Evolutionary conservation across 1,140 invertebrate species (phyloP).

Genomic region (Drosophila insularis): DNA sequence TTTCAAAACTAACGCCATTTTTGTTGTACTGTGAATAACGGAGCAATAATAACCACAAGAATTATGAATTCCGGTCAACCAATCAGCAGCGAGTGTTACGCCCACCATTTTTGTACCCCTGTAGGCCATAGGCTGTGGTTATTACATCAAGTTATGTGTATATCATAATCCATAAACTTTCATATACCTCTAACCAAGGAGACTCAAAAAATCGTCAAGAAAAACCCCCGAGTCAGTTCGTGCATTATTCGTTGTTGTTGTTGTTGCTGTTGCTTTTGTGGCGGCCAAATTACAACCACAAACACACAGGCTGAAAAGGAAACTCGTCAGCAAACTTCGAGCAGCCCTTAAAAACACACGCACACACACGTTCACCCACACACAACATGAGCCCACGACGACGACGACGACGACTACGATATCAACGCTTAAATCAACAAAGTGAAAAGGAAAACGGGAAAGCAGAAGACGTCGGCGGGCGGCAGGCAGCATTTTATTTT

Average conservation of each 20-base stretch:
- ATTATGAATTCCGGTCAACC: slow-evolving; percentile 56
- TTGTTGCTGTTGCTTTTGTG: slow-evolving; percentile 29
- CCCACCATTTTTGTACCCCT: slow-evolving; percentile 17
- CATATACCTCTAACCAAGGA: slow-evolving; percentile 20
- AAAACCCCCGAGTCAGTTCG: slow-evolving; percentile 6
- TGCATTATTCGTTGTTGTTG: neutral
- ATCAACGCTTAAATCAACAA: slow-evolving; percentile 67
- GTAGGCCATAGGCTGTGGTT: slow-evolving; percentile 22
- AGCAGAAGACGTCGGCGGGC: slow-evolving; percentile 2
- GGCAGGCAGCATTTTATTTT: slow-evolving; percentile 24
- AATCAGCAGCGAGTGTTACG: slow-evolving; percentile 22
- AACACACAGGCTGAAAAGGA: slow-evolving; percentile 42
- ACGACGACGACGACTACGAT: neutral
- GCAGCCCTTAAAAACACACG: slow-evolving; percentile 53
- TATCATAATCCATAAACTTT: slow-evolving; percentile 74
- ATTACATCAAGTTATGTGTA: slow-evolving; percentile 72
- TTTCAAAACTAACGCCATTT: slow-evolving; percentile 22
- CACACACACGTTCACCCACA: slow-evolving; percentile 15
- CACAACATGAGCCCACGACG: slow-evolving; percentile 1
- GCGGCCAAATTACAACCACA: slow-evolving; percentile 75
- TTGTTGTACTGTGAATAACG: slow-evolving; percentile 38
- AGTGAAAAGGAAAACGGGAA: slow-evolving; percentile 28
- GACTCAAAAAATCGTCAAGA: neutral
- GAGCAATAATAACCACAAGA: slow-evolving; percentile 56
- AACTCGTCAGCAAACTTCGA: slow-evolving; percentile 39